A percentile compares a stretch with the other conserved stretches of the same genome.
phyloP scores from a whole-genome alignment of 2,113 vertebrate species.

The Recurvirostra avosetta region DNA sequence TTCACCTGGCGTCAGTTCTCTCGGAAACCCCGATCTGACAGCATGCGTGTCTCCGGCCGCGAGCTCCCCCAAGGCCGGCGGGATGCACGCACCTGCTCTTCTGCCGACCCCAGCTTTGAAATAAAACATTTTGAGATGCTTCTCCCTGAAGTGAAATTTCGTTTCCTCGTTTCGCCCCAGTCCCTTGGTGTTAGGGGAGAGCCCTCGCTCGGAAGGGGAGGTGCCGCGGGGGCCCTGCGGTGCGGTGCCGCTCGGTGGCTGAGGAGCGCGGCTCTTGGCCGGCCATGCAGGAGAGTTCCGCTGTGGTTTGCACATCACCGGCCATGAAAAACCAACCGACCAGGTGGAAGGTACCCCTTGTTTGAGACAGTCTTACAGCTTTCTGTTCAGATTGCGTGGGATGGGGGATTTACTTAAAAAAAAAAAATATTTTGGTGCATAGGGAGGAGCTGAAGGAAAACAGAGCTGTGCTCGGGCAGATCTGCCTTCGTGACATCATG shows the following conservation, averaged over 20 bases:
- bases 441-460: not conserved
- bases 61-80: rapidly evolving
- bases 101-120: not conserved
- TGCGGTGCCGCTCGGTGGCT: not conserved
- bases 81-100: rapidly evolving
- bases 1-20: not conserved
- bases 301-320: not conserved
- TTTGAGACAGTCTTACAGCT: not conserved
- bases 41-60: rapidly evolving
- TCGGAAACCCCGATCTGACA: not conserved
- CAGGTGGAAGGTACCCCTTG: too few relatives aligned
- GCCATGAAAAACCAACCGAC: not conserved
- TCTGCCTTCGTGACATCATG: rapidly evolving
- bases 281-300: too few relatives aligned
- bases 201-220: not conserved
- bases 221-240: too few relatives aligned
- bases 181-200: not conserved
- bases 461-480: rapidly evolving
- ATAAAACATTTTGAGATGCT: not conserved
- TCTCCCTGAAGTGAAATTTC: not conserved
- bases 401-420: not conserved
- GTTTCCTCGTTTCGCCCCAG: not conserved
- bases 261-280: not conserved
- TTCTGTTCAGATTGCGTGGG: rapidly evolving
- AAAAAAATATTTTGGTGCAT: not conserved